These are phyloP conservation scores for Cerceris rybyensis DNA, from an alignment of 2,888 invertebrate species.

Conservation along the genomic window DNA sequence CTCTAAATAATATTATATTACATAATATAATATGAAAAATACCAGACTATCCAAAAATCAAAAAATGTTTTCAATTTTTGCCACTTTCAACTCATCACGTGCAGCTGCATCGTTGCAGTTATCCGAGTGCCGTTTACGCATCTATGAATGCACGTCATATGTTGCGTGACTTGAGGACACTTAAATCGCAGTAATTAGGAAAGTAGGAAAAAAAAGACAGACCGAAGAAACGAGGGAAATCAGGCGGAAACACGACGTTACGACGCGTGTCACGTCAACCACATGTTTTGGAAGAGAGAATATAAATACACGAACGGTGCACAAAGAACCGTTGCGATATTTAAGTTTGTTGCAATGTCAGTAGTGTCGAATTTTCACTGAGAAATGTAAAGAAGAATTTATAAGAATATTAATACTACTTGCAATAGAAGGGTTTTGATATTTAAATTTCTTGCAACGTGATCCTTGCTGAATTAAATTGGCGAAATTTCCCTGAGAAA, in stretches of 20 bases:
- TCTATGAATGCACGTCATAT: conserved; percentile 33
- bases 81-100: neutral
- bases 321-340: conserved; percentile 9
- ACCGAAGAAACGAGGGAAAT: conserved; percentile 50
- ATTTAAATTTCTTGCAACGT: no score
- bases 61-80: no score
- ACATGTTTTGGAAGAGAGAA: conserved; percentile 38
- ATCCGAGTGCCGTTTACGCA: conserved; percentile 6
- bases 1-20: no score
- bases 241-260: conserved; percentile 52
- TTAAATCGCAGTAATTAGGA: conserved; percentile 63
- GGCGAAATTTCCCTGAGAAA: no score
- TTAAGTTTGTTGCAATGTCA: conserved; percentile 10
- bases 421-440: no score
- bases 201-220: conserved; percentile 30
- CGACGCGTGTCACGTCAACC: conserved; percentile 58
- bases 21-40: no score
- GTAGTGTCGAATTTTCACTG: no score
- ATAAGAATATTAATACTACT: no score
- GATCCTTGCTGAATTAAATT: no score
- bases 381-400: no score
- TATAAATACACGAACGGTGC: conserved; percentile 14
- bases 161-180: conserved; percentile 58
- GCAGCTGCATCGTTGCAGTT: conserved; percentile 8
- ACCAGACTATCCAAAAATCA: no score